Evolutionary conservation across 2,113 vertebrate species (phyloP).

Genomic region (Camelus dromedarius): DNA sequence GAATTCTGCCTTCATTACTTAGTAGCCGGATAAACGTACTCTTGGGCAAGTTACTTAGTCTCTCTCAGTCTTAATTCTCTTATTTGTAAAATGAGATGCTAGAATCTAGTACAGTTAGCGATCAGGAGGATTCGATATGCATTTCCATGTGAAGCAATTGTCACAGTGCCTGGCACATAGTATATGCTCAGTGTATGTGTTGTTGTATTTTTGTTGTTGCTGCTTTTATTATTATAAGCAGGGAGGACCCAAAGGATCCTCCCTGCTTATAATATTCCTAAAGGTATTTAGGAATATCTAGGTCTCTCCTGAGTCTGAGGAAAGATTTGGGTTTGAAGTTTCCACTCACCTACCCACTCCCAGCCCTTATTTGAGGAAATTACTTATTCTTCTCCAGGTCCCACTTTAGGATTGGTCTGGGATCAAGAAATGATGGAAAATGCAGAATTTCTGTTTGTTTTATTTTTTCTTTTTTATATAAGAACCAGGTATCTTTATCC

Average conservation of each 20-base stretch:
- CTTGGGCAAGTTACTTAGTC: not conserved
- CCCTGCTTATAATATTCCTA: not conserved
- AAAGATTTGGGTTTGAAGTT: not conserved
- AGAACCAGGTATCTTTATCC: not conserved
- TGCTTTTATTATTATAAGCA: not conserved
- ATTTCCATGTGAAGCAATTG: not conserved
- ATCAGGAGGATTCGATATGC: not conserved
- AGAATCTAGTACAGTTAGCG: not conserved
- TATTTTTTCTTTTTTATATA: not conserved
- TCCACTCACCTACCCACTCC: not conserved
- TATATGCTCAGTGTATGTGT: not conserved
- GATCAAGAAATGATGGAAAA: slow-evolving; percentile 21
- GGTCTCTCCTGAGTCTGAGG: not conserved
- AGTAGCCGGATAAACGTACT: not conserved
- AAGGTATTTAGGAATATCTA: not conserved
- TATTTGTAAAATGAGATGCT: not conserved
- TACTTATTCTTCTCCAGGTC: not conserved
- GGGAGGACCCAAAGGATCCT: not conserved
- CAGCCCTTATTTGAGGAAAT: not conserved
- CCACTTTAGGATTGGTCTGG: not conserved
- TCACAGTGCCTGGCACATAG: not conserved
- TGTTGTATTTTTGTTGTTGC: not conserved
- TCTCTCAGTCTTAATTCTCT: not conserved
- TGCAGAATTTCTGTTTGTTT: slow-evolving; percentile 29
- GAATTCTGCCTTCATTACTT: not conserved